Base-by-base conservation (phyloP, 1,140 invertebrate species). In the Drosophila neocordata region DNA sequence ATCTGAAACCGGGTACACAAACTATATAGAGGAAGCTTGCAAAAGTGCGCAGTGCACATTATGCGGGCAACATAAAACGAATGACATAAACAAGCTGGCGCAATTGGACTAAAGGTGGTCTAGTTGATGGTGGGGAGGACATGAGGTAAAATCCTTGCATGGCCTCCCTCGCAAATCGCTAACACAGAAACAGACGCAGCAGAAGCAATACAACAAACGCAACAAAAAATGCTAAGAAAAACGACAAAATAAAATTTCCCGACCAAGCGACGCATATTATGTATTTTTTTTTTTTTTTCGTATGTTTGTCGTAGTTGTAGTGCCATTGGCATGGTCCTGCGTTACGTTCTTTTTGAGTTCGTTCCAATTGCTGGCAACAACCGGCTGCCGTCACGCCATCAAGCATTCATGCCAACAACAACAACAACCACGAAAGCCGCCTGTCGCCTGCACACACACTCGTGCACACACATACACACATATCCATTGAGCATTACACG, bases 361-460 rank as follows among this genome's bases (percentile, higher is more conserved):
- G 62, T 87, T 87, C 80, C 81, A 77, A 88, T 88, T 82, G 82
- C 79, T 87, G 82, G 82, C 82, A 88, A 82, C 83, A 88, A 87
- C 82, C 80, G 82, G 79, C 83, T 83, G 83, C 83, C 79, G 83
- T 83, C 83, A 89, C 83, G 83, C 84, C 75, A 88, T 87, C 83
- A 87, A 88, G 83, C 83, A 83, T 88, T 84, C 83, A 83, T 83
- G 83, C 84, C 79, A 64, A 69, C 73, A 73, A 62, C 67, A 75
- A 34, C 73, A 67, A 65, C 61, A 51, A 57, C 41, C 57, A 65
- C 65, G 41, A 72, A 53, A 65, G 70, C 55, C 58, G 74, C 73
- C 72, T 75, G 72, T 75, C 73, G 73, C 73, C 73, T 69, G 72
- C 73, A 76, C 72, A 75, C 27, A 34, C 27, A 35, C 63, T 41